A percentile compares a stretch with the other conserved stretches of the same genome.
These are phyloP conservation scores for Pampus argenteus DNA, from an alignment of 2,797 vertebrate species.

Conservation along the genomic window DNA sequence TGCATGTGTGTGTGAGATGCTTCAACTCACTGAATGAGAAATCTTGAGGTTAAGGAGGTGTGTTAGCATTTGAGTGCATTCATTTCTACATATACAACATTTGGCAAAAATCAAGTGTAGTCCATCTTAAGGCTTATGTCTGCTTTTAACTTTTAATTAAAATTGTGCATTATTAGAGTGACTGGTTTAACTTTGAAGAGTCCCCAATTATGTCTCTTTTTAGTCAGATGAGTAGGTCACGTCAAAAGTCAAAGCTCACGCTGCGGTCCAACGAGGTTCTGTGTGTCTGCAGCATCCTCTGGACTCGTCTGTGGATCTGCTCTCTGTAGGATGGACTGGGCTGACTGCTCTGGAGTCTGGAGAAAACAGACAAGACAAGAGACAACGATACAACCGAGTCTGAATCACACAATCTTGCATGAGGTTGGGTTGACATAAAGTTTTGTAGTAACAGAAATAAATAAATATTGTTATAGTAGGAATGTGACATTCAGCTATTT, in stretches of 20 bases:
- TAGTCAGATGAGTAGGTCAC: background rate
- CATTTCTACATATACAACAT: background rate
- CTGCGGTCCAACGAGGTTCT: conserved; percentile 77
- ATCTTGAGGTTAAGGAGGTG: conserved; percentile 24
- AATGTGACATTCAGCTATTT: background rate
- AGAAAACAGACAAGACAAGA: conserved; percentile 7
- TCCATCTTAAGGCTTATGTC: background rate
- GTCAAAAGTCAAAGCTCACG: conserved; percentile 58
- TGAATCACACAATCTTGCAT: background rate
- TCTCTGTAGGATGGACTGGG: conserved; percentile 88
- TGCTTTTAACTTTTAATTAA: background rate
- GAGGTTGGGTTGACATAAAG: background rate
- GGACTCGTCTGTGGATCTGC: conserved; percentile 93
- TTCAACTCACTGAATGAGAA: conserved; percentile 28
- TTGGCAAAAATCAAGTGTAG: background rate
- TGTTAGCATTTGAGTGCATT: background rate
- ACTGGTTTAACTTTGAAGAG: background rate
- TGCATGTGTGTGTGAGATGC: background rate
- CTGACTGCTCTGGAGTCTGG: conserved; percentile 86
- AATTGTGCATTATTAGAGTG: background rate
- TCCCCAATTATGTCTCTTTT: background rate
- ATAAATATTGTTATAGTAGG: background rate
- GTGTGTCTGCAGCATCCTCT: conserved; percentile 91
- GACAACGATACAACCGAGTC: background rate
- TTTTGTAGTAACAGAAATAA: background rate